Conservation (phyloP, 2,888 invertebrate species). For the Mythimna pallens region DNA sequence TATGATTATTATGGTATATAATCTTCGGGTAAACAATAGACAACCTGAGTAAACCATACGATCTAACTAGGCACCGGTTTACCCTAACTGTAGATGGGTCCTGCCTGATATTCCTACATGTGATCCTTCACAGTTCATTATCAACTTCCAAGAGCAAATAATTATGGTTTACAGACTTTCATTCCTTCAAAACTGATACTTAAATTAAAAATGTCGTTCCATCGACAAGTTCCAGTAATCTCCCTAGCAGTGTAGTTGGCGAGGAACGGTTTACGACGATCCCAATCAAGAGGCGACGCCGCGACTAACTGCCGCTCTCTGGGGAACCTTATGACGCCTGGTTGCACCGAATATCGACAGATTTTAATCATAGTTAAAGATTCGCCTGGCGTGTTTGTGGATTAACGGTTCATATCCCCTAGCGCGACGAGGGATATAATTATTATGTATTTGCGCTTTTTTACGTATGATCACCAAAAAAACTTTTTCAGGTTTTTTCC, state of each 20-base stretch:
- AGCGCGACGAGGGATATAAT: no score
- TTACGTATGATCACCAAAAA: no score
- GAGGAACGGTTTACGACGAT: slow-evolving; percentile 86
- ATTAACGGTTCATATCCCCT: no score
- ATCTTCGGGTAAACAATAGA: no score
- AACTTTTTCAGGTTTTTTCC: no score
- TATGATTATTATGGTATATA: no score
- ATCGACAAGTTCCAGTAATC: slow-evolving; percentile 41
- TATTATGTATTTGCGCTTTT: no score
- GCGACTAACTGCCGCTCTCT: slow-evolving; percentile 85
- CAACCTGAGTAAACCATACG: no score
- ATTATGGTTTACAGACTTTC: no score
- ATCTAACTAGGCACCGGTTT: no score
- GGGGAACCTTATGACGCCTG: slow-evolving; percentile 69
- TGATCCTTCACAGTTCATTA: neutral
- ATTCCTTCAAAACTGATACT: neutral
- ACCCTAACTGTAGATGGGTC: no score
- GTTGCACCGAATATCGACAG: slow-evolving; percentile 60
- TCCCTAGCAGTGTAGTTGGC: slow-evolving; percentile 71
- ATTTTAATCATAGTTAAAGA: slow-evolving; percentile 31
- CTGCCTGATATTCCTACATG: no score
- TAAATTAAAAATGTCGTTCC: slow-evolving; percentile 34
- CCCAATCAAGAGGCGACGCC: slow-evolving; percentile 89
- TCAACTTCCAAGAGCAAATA: neutral
- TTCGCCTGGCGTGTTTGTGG: neutral